These are phyloP conservation scores for Yponomeuta malinellus DNA, from an alignment of 2,888 invertebrate species.

Conservation along the genomic window DNA sequence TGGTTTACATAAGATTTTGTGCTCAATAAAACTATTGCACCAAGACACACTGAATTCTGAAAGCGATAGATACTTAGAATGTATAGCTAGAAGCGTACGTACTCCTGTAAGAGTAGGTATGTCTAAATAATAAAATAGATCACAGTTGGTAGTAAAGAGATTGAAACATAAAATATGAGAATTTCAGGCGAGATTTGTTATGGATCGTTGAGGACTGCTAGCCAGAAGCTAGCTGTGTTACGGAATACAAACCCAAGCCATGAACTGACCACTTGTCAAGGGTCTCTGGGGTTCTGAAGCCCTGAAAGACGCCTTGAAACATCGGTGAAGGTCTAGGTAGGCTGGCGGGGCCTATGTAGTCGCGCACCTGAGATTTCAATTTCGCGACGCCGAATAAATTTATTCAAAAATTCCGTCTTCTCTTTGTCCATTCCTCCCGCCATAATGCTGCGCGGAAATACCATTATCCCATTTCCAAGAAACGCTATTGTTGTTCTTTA, in stretches of 20 bases:
- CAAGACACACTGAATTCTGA: no score
- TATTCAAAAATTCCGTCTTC: slow-evolving; percentile 51
- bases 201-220: slow-evolving; percentile 50
- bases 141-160: background rate
- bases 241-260: slow-evolving; percentile 59
- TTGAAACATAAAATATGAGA: slow-evolving; percentile 20
- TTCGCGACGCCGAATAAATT: slow-evolving; percentile 66
- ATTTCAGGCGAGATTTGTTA: slow-evolving; percentile 42
- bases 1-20: background rate
- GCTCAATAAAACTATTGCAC: background rate
- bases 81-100: no score
- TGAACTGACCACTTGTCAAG: slow-evolving; percentile 36
- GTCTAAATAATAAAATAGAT: no score
- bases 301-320: slow-evolving; percentile 23
- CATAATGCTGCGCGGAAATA: slow-evolving; percentile 8
- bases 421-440: slow-evolving; percentile 43
- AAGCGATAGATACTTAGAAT: no score
- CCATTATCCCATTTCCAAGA: slow-evolving; percentile 11
- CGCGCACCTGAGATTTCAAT: slow-evolving; percentile 73
- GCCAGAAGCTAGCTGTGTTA: slow-evolving; percentile 40
- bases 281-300: slow-evolving; percentile 29
- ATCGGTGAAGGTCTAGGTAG: slow-evolving; percentile 31
- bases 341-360: slow-evolving; percentile 38
- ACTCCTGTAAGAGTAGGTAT: no score
- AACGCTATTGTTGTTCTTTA: slow-evolving; percentile 12